These are phyloP conservation scores for Stylophora pistillata DNA, from an alignment of 64 coral and sea anemone species.

Conservation along the genomic window DNA sequence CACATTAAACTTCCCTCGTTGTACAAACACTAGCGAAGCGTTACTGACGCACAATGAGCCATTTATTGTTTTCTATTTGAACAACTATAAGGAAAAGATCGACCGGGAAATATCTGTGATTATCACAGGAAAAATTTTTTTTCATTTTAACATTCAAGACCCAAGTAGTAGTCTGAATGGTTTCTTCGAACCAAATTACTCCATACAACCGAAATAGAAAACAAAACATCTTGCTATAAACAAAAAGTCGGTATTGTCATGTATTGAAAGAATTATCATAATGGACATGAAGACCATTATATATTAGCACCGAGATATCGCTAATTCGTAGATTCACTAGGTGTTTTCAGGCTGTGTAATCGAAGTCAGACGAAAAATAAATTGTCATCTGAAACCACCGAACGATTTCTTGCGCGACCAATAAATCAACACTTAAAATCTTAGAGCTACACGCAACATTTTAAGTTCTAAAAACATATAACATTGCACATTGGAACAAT, in stretches of 20 bases:
- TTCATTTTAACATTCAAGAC: too few relatives aligned
- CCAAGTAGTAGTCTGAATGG: not conserved
- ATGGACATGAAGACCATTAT: not conserved
- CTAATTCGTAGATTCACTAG: not conserved
- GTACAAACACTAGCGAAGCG: slow-evolving; percentile 25
- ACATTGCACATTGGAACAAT: not conserved
- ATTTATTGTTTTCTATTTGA: not conserved
- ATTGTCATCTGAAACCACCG: not conserved
- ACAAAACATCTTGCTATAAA: not conserved
- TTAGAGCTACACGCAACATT: not conserved
- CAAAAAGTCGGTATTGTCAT: not conserved
- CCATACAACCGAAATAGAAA: not conserved
- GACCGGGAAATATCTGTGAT: too few relatives aligned
- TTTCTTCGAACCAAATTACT: not conserved
- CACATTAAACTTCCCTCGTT: not conserved
- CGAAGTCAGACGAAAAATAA: not conserved
- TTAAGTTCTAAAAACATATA: too few relatives aligned
- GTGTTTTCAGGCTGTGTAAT: not conserved
- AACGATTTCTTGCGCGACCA: too few relatives aligned
- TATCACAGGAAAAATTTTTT: too few relatives aligned
- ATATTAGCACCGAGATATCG: not conserved
- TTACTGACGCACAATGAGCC: slow-evolving; percentile 19
- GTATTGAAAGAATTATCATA: not conserved
- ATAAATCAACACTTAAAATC: not conserved
- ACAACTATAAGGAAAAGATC: not conserved